Conservation (phyloP, 2,113 vertebrate genomes). For the Eudyptes chrysolophus region DNA sequence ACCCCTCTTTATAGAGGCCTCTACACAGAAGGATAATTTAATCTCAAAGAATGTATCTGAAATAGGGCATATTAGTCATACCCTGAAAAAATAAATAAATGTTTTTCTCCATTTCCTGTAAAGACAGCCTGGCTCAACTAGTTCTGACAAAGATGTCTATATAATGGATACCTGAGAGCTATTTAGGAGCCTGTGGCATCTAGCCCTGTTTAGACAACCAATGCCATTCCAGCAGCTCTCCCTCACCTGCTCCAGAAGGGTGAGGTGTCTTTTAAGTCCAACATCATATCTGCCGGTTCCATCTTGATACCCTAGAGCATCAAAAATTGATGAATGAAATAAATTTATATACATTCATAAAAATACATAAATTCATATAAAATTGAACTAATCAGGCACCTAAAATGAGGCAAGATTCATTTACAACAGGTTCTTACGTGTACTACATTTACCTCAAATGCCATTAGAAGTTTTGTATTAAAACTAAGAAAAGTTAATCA, state of each 20-base stretch:
- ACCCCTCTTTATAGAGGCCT: neutral
- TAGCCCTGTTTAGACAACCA: neutral
- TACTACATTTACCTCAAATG: neutral
- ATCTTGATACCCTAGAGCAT: neutral
- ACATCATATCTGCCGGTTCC: neutral
- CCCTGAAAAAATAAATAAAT: neutral
- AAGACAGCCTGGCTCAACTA: neutral
- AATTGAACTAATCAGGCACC: neutral
- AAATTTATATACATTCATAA: neutral
- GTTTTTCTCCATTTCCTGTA: neutral
- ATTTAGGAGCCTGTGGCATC: neutral
- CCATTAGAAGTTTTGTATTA: neutral
- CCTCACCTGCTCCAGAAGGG: neutral
- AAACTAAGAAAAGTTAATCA: neutral
- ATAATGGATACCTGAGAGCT: neutral
- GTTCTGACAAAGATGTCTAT: neutral
- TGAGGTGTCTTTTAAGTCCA: neutral
- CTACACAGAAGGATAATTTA: neutral
- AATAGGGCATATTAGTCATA: neutral
- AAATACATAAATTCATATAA: neutral
- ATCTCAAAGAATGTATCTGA: neutral
- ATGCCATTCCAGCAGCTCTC: neutral
- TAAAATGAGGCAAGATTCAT: neutral
- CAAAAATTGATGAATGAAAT: neutral
- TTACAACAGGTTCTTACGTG: neutral